Conservation (phyloP, 2,797 vertebrate species). For the Peromyscus aztecus region DNA sequence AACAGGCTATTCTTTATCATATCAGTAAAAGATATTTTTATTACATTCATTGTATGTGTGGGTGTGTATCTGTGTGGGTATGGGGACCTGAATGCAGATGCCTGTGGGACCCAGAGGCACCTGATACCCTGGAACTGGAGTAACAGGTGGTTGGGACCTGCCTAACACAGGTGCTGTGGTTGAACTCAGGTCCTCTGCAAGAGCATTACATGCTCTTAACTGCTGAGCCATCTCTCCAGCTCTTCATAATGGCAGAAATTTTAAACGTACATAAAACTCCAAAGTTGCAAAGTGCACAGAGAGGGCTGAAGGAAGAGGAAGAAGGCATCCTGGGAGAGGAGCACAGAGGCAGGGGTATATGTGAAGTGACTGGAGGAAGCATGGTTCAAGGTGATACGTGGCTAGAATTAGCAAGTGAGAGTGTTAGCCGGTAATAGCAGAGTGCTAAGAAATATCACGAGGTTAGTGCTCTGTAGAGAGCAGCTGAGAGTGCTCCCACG, state of each 20-base stretch:
- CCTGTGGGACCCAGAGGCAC: neutral
- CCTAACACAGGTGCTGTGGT: neutral
- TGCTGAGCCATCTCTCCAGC: neutral
- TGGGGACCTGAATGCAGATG: too few species aligned
- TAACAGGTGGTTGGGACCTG: neutral
- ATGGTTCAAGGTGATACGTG: rapidly evolving
- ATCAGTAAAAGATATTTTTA: neutral
- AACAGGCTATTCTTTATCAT: neutral
- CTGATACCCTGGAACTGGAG: too few species aligned
- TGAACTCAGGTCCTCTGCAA: neutral
- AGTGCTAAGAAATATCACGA: too few species aligned
- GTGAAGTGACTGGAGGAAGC: too few species aligned
- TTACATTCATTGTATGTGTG: neutral
- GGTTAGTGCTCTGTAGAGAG: neutral
- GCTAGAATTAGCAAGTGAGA: neutral
- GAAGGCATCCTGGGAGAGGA: too few species aligned
- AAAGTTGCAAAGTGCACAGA: neutral
- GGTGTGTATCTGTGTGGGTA: neutral
- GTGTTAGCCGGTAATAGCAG: neutral
- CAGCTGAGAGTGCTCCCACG: neutral
- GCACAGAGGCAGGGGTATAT: neutral
- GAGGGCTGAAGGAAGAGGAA: neutral
- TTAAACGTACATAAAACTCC: neutral
- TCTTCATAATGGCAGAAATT: neutral
- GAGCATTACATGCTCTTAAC: neutral